Conservation (phyloP, 2,888 invertebrate genomes). For the Podabrus alpinus region DNA sequence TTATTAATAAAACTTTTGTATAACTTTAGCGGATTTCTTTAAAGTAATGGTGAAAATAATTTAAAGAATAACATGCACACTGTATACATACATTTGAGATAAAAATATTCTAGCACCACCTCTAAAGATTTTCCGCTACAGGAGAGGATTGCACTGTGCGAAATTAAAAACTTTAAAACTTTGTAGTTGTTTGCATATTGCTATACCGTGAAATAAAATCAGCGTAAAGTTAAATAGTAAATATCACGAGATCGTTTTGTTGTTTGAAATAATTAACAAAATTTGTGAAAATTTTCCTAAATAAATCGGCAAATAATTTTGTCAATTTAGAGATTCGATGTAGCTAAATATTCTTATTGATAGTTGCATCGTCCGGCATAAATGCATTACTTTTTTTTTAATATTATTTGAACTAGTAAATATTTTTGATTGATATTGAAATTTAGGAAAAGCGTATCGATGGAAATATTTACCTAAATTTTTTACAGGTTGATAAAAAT, state of each 20-base stretch:
- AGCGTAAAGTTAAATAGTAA: neutral
- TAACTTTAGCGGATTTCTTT: conserved; percentile 39
- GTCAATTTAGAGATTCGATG: neutral
- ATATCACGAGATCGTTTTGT: neutral
- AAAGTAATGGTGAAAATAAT: conserved; percentile 38
- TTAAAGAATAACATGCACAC: conserved; percentile 26
- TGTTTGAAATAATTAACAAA: neutral
- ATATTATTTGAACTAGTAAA: too few relatives aligned
- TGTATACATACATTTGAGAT: conserved; percentile 27
- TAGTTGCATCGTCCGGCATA: neutral
- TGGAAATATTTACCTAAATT: neutral
- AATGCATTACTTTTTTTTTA: too few relatives aligned
- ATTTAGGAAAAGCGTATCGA: neutral
- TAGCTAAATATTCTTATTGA: neutral
- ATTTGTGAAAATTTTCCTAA: neutral
- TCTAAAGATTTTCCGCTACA: neutral
- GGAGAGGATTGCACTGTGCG: neutral
- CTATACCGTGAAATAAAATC: neutral
- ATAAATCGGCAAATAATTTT: neutral
- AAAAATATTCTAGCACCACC: conserved; percentile 20
- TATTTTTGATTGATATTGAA: neutral
- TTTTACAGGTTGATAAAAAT: neutral
- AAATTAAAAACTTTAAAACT: conserved; percentile 4
- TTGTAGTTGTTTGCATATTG: neutral
- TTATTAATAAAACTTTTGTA: conserved; percentile 45